Base-by-base conservation (phyloP, 2,113 vertebrate species). In the Camelus bactrianus region DNA sequence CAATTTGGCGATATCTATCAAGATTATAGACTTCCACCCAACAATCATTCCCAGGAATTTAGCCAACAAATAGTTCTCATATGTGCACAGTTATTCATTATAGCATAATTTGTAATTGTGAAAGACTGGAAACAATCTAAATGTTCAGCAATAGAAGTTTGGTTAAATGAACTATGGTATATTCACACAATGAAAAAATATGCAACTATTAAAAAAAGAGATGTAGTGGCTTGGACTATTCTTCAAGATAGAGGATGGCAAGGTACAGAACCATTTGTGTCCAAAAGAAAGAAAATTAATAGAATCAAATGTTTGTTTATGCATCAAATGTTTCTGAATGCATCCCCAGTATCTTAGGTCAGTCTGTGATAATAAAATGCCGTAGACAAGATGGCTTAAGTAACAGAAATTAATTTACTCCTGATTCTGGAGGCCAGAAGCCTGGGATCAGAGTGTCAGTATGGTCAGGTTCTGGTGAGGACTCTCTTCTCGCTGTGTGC, bases 41-140 rank as follows among this genome's bases (percentile, higher is more conserved):
- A 85, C 20, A 67, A 62, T 90, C 32, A 50, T 75, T 82, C 83
- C 81, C 77, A 87, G 75, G 91, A 77, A 82, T 64, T 82, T 70
- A 85, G 42, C 48, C 89, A 94, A 92, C 42, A 81, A 80, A 48
- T 6, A 89, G 15, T 16, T 94, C 58, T 85, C 58, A 9, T 30
- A 52, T 38, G 54, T 56, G 58, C 19, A 38, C 69, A 67, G n/a
- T 76, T 65, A 80, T 81, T 91, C 72, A 56, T 35, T 15, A n/a
- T 24, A 64, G 58, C 48, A 52, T 85, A 46, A 52, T 46, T 80
- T 89, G 52, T 69, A 83, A 73, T 92, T 65, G 56, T 20, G 12
- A 92, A 80, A 76, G 26, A 75, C 20, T 80, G 92, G 79, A 83
- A 84, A 28, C n/a, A 92, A 65, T 65, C 60, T 58, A 81, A 73